A percentile compares a stretch with the other conserved stretches of the same genome.
phyloP scores from a whole-genome alignment of 2,888 invertebrate genomes.

The Dolichopus griseipennis region DNA sequence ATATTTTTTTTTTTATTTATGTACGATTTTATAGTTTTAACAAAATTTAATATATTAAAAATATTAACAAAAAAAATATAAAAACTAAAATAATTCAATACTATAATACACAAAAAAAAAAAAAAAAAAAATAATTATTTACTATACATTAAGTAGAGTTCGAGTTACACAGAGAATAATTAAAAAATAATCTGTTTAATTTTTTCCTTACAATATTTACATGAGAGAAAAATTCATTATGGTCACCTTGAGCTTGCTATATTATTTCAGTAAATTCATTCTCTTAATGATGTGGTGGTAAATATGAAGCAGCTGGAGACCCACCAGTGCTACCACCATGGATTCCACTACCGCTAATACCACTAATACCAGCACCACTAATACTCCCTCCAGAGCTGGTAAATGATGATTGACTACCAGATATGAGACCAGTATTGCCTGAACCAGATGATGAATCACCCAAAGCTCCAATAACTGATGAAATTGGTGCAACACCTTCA shows the following conservation, averaged over 20 bases:
- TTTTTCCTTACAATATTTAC: background rate
- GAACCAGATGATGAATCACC: slow-evolving; percentile 17
- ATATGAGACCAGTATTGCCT: background rate
- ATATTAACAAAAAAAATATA: no score
- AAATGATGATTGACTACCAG: background rate
- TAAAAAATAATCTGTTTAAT: no score
- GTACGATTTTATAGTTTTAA: no score
- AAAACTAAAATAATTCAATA: no score
- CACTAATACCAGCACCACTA: slow-evolving; percentile 16
- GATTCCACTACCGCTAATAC: slow-evolving; percentile 18
- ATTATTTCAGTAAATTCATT: background rate
- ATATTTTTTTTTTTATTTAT: no score
- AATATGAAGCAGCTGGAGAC: slow-evolving; percentile 25
- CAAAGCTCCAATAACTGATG: slow-evolving; percentile 39
- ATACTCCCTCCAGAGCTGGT: slow-evolving; percentile 11
- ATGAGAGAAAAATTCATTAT: background rate
- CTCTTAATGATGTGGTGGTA: slow-evolving; percentile 31
- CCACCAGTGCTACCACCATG: slow-evolving; percentile 7
- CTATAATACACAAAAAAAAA: no score
- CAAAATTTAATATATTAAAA: no score
- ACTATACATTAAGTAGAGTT: no score
- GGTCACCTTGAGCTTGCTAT: background rate
- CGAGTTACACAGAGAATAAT: no score
- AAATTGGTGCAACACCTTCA: slow-evolving; percentile 40
- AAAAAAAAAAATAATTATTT: no score